phyloP scores from a whole-genome alignment of 2,888 invertebrate genomes.

The Carabus problematicus region DNA sequence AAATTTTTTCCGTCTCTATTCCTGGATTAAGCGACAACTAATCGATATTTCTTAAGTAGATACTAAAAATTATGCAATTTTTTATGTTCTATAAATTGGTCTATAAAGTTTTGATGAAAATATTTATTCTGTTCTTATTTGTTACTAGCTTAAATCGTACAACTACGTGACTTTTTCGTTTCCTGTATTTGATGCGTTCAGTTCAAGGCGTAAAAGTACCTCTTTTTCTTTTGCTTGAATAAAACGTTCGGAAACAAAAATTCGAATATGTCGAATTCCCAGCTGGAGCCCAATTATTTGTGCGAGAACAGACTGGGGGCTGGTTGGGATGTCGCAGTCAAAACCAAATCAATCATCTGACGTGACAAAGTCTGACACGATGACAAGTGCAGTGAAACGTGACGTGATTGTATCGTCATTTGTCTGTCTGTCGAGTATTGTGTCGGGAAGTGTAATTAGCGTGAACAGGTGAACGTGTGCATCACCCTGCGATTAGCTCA shows the following conservation, averaged over 20 bases:
- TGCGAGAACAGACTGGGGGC: conserved; percentile 18
- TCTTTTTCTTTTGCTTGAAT: too few relatives aligned
- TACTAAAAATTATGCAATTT: too few relatives aligned
- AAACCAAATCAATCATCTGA: conserved; percentile 38
- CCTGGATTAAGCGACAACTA: too few relatives aligned
- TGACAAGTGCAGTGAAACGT: conserved; percentile 31
- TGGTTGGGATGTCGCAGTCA: conserved; percentile 13
- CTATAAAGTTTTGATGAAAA: too few relatives aligned
- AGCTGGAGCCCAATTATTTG: conserved; percentile 34
- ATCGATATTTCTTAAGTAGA: too few relatives aligned
- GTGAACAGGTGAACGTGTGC: conserved; percentile 21
- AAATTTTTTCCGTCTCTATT: too few relatives aligned
- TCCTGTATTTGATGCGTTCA: too few relatives aligned
- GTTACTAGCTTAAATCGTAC: too few relatives aligned
- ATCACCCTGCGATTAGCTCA: conserved; percentile 17
- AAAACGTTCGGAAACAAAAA: conserved; percentile 23
- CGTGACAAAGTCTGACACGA: conserved; percentile 10
- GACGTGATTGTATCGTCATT: conserved; percentile 38
- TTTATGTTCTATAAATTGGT: too few relatives aligned
- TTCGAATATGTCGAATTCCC: conserved; percentile 35
- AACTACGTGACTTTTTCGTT: too few relatives aligned
- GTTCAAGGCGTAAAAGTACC: too few relatives aligned
- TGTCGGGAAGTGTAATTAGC: conserved; percentile 16
- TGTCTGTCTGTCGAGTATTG: conserved; percentile 17
- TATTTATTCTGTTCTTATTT: too few relatives aligned